These are phyloP conservation scores for Pseudopleuronectes americanus DNA, from an alignment of 2,797 vertebrate genomes.

Conservation along the genomic window DNA sequence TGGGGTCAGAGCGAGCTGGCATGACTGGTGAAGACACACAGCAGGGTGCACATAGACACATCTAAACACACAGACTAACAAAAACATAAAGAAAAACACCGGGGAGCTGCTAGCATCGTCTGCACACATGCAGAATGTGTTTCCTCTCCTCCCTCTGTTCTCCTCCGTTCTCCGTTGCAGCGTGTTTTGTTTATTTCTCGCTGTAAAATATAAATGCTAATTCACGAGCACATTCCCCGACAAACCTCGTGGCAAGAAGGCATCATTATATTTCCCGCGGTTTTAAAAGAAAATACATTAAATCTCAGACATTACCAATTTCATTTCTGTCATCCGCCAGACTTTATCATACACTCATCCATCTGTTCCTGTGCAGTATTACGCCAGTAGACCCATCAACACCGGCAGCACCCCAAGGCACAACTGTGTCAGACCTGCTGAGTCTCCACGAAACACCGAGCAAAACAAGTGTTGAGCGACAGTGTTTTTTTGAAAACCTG, in stretches of 20 bases:
- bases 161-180: constrained; percentile 63
- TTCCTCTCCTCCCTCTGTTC: constrained; percentile 58
- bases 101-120: constrained; percentile 50
- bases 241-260: constrained; percentile 64
- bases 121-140: constrained; percentile 60
- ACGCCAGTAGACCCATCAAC: constrained; percentile 67
- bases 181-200: constrained; percentile 68
- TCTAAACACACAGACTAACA: constrained; percentile 10
- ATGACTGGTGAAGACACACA: constrained; percentile 57
- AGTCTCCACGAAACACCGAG: constrained; percentile 60
- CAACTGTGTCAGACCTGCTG: constrained; percentile 63
- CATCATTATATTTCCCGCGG: constrained; percentile 58
- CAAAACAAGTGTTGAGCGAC: constrained; percentile 42
- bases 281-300: constrained; percentile 63
- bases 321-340: constrained; percentile 62
- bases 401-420: constrained; percentile 58
- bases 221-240: constrained; percentile 60
- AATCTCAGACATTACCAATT: constrained; percentile 63
- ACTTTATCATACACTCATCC: constrained; percentile 64
- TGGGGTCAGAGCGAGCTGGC: constrained; percentile 59
- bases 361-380: constrained; percentile 64
- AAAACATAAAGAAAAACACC: constrained; percentile 47
- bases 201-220: constrained; percentile 74
- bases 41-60: constrained; percentile 13
- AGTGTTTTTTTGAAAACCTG: constrained; percentile 20